Conservation (phyloP, 2,797 vertebrate genomes). For the Micrastur ruficollis region DNA sequence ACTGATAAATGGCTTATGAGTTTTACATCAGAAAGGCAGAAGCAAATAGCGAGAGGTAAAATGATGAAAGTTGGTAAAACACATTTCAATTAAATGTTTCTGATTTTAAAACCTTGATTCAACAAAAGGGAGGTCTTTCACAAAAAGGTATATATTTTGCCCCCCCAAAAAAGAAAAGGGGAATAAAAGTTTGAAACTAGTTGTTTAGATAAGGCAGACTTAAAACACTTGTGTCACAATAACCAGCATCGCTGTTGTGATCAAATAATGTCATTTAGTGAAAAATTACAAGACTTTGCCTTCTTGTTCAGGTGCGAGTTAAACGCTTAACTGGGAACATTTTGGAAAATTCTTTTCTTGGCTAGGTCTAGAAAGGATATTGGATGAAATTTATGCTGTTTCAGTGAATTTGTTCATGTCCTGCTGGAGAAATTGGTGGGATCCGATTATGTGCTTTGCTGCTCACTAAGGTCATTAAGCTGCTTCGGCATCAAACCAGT, state of each 20-base stretch:
- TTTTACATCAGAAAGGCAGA: neutral
- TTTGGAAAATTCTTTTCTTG: neutral
- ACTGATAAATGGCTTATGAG: neutral
- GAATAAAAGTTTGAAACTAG: neutral
- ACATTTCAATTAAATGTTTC: neutral
- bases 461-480: neutral
- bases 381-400: neutral
- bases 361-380: neutral
- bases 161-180: neutral
- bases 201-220: neutral
- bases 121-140: neutral
- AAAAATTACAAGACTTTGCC: neutral
- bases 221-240: neutral
- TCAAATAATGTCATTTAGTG: neutral
- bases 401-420: neutral
- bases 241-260: neutral
- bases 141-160: neutral
- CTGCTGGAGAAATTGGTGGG: neutral
- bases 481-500: neutral
- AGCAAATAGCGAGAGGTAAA: neutral
- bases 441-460: neutral
- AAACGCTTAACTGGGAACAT: neutral
- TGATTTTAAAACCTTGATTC: neutral
- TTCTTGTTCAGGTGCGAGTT: neutral
- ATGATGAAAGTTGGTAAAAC: neutral